These are phyloP conservation scores for Antheraea yamamai DNA, from an alignment of 2,888 invertebrate species.

Conservation along the genomic window DNA sequence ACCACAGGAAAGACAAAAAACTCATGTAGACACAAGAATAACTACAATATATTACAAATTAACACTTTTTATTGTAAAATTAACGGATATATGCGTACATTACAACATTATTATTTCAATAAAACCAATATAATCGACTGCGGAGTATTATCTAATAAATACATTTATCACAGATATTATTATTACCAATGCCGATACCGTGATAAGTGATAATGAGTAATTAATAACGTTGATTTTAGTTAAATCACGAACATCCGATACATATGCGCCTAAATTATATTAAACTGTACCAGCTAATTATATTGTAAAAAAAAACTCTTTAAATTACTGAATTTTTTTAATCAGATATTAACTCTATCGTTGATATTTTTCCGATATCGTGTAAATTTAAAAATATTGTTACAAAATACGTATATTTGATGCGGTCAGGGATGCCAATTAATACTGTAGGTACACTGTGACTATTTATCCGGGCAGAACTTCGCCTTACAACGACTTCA, in stretches of 20 bases:
- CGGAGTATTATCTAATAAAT: conserved; percentile 41
- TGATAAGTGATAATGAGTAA: conserved; percentile 46
- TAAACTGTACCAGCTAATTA: neutral
- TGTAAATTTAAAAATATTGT: no score
- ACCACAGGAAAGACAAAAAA: conserved; percentile 22
- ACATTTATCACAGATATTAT: conserved; percentile 42
- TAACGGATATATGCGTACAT: conserved; percentile 25
- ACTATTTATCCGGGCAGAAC: no score
- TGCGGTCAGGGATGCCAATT: no score
- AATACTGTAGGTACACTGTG: no score
- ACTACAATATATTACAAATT: conserved; percentile 7
- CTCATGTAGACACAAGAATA: conserved; percentile 17
- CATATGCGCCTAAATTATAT: neutral
- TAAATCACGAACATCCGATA: conserved; percentile 7
- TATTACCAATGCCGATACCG: conserved; percentile 43
- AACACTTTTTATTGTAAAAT: neutral
- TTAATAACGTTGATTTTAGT: conserved; percentile 17
- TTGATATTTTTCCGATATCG: no score
- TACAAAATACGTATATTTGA: no score
- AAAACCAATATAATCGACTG: conserved; percentile 47
- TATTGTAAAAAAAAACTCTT: neutral
- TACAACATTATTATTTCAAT: conserved; percentile 39
- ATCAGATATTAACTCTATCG: neutral
- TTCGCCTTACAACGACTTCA: no score
- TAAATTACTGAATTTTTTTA: neutral